Percentiles rank a stretch among this genome's conserved stretches.
Evolutionary conservation across 2,113 vertebrate species (phyloP).

Genomic region (Malurus cyaneus): DNA sequence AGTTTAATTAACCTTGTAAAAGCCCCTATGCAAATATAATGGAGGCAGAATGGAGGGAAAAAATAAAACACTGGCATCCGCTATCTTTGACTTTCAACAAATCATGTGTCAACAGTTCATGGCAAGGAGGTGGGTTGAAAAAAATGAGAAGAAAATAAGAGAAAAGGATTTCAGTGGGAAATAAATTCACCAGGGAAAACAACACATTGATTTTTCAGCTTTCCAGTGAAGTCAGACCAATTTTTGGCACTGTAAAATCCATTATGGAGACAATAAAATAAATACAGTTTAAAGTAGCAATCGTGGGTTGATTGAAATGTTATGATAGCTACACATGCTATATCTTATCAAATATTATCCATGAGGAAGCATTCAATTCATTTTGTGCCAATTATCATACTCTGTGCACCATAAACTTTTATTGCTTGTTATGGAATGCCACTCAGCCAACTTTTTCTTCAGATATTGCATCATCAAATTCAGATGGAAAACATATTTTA

Average conservation of each 20-base stretch:
- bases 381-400: constrained; percentile 75
- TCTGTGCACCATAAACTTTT: constrained; percentile 81
- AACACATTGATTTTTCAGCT: constrained; percentile 50
- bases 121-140: background rate
- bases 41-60: background rate
- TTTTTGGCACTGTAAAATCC: constrained; percentile 72
- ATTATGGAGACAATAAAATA: constrained; percentile 74
- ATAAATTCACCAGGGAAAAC: background rate
- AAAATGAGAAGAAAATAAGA: constrained; percentile 26
- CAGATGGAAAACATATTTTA: constrained; percentile 83
- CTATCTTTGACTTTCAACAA: constrained; percentile 65
- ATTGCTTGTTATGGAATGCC: constrained; percentile 77
- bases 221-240: constrained; percentile 56
- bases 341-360: constrained; percentile 77
- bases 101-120: constrained; percentile 66
- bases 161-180: background rate
- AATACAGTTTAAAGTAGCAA: constrained; percentile 73
- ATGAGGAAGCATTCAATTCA: constrained; percentile 79
- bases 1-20: constrained; percentile 76
- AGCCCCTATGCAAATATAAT: constrained; percentile 66
- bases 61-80: constrained; percentile 46
- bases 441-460: constrained; percentile 72
- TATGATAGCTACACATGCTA: constrained; percentile 65
- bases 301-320: constrained; percentile 67
- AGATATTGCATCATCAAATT: constrained; percentile 77